Evolutionary conservation across 2,888 invertebrate genomes (phyloP), one percentile per base, ranked within the genome.

Genomic region (Steinernema scapterisci): DNA sequence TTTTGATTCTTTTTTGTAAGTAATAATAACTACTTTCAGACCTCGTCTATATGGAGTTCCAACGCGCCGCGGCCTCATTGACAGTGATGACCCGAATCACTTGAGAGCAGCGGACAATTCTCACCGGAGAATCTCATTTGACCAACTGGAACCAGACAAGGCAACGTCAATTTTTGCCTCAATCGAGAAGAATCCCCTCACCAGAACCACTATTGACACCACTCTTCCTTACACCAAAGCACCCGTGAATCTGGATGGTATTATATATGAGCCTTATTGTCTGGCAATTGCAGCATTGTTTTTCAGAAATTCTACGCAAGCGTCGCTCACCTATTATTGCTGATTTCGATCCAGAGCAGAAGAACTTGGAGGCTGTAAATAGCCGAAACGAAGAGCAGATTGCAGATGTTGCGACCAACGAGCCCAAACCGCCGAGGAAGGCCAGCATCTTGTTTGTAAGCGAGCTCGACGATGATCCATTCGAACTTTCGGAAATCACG

Each of bases 61-160:
- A 27, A 31, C 25, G 9, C 27, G 63, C 27, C 63, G 63, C 9
- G 63, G 25, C 16, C 21, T 63, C 38, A 31, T 63, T 16, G 63
- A 63, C 63, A 63, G 16, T 31, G 27, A 63, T 16, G 63, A 63
- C 31, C 63, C 63, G 9, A 63, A 63, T n/a, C 63, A 63, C 19
- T 16, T 63, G 19, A 63, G 31, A 25, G 63, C 63, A 27, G 63
- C 25, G 1, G 63, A 63, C 7, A 63, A 63, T 31, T 6, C 63
- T 2, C 63, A 63, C 16, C 63, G 63, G 1, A 9, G 63, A 7
- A 63, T 63, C 1, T 31, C 31, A 16, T 63, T 63, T 13, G 63
- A 63, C 16, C 63, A n/a, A 1, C 31, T 63, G 13, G 63, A 63
- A 63, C 27, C 63, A 27, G 63, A 63, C 31, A 63, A 63, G 63